phyloP scores from a whole-genome alignment of 2,888 invertebrate species.

The Pollenia angustigena region DNA sequence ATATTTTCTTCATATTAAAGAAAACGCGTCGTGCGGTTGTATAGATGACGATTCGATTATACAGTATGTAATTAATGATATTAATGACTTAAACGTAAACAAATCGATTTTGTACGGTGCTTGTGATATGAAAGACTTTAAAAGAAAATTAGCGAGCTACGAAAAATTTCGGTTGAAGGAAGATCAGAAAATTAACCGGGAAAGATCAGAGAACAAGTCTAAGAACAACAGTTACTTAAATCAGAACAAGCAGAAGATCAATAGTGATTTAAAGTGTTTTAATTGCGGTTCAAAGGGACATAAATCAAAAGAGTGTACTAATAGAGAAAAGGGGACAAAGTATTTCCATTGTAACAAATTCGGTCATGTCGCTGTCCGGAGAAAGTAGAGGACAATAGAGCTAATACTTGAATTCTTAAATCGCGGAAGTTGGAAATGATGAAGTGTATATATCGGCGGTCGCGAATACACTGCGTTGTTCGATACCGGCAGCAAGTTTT shows the following conservation, averaged over 20 bases:
- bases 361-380: constrained; percentile 52
- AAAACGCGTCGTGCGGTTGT: constrained; percentile 78
- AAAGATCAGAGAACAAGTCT: constrained; percentile 32
- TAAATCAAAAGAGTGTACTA: constrained; percentile 37
- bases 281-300: constrained; percentile 45
- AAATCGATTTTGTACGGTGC: constrained; percentile 71
- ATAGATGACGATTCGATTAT: constrained; percentile 79
- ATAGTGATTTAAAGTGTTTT: constrained; percentile 22
- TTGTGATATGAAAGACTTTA: constrained; percentile 55
- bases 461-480: constrained; percentile 38
- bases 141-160: constrained; percentile 53
- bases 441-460: constrained; percentile 23
- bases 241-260: too few relatives aligned
- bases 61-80: constrained; percentile 82
- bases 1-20: constrained; percentile 81
- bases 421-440: constrained; percentile 31
- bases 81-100: constrained; percentile 74
- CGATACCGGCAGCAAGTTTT: constrained; percentile 55
- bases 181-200: constrained; percentile 14
- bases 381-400: neutral
- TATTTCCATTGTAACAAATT: constrained; percentile 58
- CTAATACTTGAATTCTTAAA: constrained; percentile 33
- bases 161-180: constrained; percentile 31
- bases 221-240: too few relatives aligned
- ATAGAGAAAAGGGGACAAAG: constrained; percentile 39